phyloP scores from a whole-genome alignment of 2,888 invertebrate species.

The Agonopterix subpropinquella region DNA sequence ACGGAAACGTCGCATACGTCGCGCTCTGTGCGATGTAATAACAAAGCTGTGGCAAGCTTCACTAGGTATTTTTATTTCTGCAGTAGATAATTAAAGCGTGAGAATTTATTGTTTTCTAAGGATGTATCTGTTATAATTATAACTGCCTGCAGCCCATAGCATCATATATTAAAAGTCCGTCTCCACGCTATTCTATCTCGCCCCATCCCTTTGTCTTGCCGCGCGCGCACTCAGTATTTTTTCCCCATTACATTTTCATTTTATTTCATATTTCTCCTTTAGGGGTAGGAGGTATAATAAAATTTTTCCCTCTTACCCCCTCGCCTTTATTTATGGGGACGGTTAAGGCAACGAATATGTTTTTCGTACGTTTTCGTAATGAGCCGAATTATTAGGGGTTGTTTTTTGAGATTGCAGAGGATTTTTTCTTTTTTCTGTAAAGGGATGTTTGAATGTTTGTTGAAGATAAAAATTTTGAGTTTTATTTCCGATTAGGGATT shows the following conservation, averaged over 20 bases:
- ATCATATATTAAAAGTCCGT: conserved; percentile 14
- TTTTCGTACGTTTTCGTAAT: conserved; percentile 68
- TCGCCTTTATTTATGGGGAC: conserved; percentile 69
- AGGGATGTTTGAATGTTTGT: neutral
- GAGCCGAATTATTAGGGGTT: conserved; percentile 70
- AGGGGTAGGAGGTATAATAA: conserved; percentile 61
- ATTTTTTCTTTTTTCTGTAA: conserved; percentile 23
- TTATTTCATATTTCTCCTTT: conserved; percentile 75
- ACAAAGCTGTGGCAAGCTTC: no score
- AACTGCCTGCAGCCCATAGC: neutral
- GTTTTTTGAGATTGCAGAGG: conserved; percentile 53
- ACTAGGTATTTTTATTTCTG: no score
- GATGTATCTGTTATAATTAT: no score
- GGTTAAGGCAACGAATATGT: conserved; percentile 68
- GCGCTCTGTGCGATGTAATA: no score
- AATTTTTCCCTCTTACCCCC: conserved; percentile 65
- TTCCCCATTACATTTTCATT: conserved; percentile 76
- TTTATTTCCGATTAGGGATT: neutral
- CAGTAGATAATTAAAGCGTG: no score
- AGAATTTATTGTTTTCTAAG: no score
- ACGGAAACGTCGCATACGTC: no score
- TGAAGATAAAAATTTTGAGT: neutral
- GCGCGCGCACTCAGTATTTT: conserved; percentile 60
- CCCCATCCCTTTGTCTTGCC: conserved; percentile 70
- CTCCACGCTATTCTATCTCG: conserved; percentile 28